Evolutionary conservation across 2,113 vertebrate genomes (phyloP).

Genomic region (Oryzias melastigma): DNA sequence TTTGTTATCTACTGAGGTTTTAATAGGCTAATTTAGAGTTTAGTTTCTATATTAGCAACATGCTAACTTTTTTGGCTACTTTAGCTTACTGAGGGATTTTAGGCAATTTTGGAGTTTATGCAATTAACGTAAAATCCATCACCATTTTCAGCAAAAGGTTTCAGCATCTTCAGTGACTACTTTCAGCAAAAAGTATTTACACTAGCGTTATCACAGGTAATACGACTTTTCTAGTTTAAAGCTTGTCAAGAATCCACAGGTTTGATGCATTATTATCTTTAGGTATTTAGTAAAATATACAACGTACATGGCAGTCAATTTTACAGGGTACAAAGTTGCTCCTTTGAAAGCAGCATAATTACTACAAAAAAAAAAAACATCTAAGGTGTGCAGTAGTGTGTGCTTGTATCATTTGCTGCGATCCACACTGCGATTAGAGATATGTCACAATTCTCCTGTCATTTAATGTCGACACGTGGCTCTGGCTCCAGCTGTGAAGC

Average conservation of each 20-base stretch:
- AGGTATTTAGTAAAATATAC: constrained; percentile 18
- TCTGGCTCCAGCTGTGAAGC: constrained; percentile 48
- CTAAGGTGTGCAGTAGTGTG: constrained; percentile 5
- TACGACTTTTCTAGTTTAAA: constrained; percentile 9
- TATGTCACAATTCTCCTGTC: constrained; percentile 26
- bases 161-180: too few relatives aligned
- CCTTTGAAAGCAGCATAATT: constrained; percentile 21
- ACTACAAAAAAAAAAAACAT: constrained; percentile 12
- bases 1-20: too few relatives aligned
- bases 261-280: constrained; percentile 35
- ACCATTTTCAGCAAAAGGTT: too few relatives aligned
- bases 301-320: constrained; percentile 16
- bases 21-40: too few relatives aligned
- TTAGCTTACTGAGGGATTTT: too few relatives aligned
- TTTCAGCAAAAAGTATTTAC: too few relatives aligned
- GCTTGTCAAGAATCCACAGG: constrained; percentile 44
- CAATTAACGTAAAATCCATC: too few relatives aligned
- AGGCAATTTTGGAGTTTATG: too few relatives aligned
- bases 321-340: constrained; percentile 4
- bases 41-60: too few relatives aligned
- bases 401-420: neutral
- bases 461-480: constrained; percentile 26
- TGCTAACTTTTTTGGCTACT: too few relatives aligned
- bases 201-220: too few relatives aligned
- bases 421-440: constrained; percentile 34